Base-by-base conservation (phyloP, 2,113 vertebrate species). In the Sinocyclocheilus maitianheensis region DNA sequence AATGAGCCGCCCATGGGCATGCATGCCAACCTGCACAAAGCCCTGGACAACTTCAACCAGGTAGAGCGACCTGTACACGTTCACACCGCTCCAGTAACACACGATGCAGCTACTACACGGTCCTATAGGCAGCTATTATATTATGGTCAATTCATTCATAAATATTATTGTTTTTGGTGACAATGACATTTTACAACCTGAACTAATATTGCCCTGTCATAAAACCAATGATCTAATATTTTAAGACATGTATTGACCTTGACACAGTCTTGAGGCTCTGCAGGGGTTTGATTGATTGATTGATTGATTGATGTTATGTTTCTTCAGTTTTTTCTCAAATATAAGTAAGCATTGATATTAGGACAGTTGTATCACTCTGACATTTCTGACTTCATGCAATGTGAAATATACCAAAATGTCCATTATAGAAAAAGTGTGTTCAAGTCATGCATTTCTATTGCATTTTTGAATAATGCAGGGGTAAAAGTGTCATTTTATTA, bases 31-130 rank as follows among this genome's bases (percentile, higher is more conserved):
- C 95, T 99, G 86, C 98, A 99, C 95, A 97, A 96, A 89, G 97
- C 98, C 46, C 94, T 99, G 37, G 97, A 99, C 93, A 98, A 96
- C 93, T 99, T 99, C 92, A 97, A 88, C 90, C 98, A 99, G 97
- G 98, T 99, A 90, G 4, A 18, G 4, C 9, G 48, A 82, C 13
- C 48, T 14, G 26, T 46, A 40, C 2, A 30, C 10, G 20, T 40
- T 43, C 40, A 24, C 48, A 18, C 53, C 9, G 0, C 37, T 24
- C 9, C 22, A 20, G 8, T 76, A 11, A 48, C 12, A 24, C 16
- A 22, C 1, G 1, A 48, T 48, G 12, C 63, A 53, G 72, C 37
- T 77, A n/a, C 43, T 3, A 11, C 11, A 26, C 22, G 5, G 5
- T 11, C 43, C n/a, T 13, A 8, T 58, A 58, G 55, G 30, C 30